phyloP scores from a whole-genome alignment of 2,113 vertebrate genomes.

The Peromyscus polionotus region DNA sequence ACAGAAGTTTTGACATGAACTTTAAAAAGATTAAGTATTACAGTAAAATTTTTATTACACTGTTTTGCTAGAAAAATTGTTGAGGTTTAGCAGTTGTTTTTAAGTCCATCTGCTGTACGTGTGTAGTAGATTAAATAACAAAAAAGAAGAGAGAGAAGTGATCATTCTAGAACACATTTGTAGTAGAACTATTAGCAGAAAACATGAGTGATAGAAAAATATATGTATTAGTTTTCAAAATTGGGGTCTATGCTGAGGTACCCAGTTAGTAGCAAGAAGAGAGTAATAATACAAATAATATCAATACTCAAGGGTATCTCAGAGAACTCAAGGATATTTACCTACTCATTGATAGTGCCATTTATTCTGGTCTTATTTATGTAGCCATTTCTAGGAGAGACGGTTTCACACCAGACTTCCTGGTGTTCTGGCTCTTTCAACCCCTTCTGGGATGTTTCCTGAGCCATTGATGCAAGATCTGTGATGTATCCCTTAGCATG shows the following conservation, averaged over 20 bases:
- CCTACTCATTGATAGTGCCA: background rate
- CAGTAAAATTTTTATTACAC: conserved; percentile 9
- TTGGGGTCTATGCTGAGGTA: no score
- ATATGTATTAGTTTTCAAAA: background rate
- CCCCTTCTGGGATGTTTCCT: no score
- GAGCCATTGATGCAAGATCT: background rate
- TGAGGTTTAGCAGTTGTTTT: conserved; percentile 50
- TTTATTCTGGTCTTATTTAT: background rate
- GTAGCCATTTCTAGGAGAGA: background rate
- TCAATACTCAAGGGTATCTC: background rate
- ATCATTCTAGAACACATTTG: background rate
- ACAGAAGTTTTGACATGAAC: background rate
- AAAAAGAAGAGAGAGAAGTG: background rate
- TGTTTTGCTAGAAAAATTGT: background rate
- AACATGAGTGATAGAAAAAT: background rate
- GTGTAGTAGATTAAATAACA: background rate
- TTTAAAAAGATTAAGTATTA: background rate
- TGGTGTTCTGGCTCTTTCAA: background rate
- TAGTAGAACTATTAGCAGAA: background rate
- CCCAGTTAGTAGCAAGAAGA: background rate
- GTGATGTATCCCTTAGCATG: background rate
- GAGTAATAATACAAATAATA: background rate
- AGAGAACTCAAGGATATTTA: background rate
- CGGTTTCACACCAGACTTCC: background rate
- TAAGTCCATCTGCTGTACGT: background rate